Evolutionary conservation across 1,140 invertebrate genomes (phyloP).

Genomic region (Solenopsis invicta): DNA sequence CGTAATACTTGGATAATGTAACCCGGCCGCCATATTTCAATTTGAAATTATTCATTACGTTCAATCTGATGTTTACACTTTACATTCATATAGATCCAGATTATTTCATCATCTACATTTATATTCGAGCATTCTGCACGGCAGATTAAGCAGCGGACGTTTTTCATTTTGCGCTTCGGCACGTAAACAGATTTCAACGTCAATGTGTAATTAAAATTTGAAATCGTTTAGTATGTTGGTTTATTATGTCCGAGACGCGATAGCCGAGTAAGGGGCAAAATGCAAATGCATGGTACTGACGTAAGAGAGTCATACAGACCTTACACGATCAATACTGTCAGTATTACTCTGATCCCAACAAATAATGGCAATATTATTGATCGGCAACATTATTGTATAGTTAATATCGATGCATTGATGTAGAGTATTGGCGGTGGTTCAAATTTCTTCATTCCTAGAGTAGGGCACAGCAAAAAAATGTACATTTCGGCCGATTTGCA

Average conservation of each 20-base stretch:
- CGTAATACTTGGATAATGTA: slow-evolving; percentile 7
- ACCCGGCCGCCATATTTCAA: background rate
- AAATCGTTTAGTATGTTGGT: background rate
- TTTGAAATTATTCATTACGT: slow-evolving; percentile 21
- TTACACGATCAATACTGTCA: too few relatives aligned
- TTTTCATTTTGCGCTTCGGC: slow-evolving; percentile 1
- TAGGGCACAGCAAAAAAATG: too few relatives aligned
- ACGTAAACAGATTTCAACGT: background rate
- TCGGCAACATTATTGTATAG: too few relatives aligned
- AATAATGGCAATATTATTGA: too few relatives aligned
- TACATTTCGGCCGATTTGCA: too few relatives aligned
- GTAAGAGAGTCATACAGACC: too few relatives aligned
- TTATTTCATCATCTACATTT: background rate
- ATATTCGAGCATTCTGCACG: slow-evolving; percentile 7
- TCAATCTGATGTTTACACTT: background rate
- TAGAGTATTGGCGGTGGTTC: too few relatives aligned
- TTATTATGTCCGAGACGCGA: background rate
- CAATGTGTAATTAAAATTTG: slow-evolving; percentile 8
- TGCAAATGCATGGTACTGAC: background rate
- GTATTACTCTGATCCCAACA: too few relatives aligned
- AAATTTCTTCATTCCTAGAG: too few relatives aligned
- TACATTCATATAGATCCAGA: background rate
- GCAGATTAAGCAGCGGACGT: background rate
- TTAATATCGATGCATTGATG: too few relatives aligned
- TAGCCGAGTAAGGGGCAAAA: background rate